These are phyloP conservation scores for Athene cunicularia DNA, from an alignment of 2,113 vertebrate species.

Conservation along the genomic window DNA sequence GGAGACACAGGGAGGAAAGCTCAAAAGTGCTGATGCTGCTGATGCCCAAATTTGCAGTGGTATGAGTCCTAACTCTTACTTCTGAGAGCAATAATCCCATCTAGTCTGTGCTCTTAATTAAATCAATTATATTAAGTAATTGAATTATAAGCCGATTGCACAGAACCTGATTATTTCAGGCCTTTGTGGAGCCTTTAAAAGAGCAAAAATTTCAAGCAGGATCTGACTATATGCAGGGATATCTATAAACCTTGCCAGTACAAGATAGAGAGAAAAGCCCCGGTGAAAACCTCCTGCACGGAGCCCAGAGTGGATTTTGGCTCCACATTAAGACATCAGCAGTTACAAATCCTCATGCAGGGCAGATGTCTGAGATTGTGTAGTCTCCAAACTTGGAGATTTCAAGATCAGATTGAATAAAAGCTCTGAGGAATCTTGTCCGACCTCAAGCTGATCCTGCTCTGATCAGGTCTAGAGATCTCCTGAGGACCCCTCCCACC, in stretches of 20 bases:
- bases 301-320: neutral
- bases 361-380: neutral
- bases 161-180: neutral
- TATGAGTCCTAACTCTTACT: neutral
- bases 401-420: neutral
- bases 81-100: conserved; percentile 4
- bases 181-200: neutral
- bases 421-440: neutral
- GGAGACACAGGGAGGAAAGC: neutral
- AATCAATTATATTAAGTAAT: conserved; percentile 16
- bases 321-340: neutral
- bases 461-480: neutral
- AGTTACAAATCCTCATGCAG: rapidly evolving
- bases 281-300: neutral
- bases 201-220: neutral
- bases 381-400: neutral
- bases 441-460: neutral
- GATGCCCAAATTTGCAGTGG: neutral
- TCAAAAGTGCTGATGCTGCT: neutral
- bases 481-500: neutral
- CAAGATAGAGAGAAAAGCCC: neutral
- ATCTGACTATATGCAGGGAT: neutral
- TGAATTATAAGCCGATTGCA: neutral
- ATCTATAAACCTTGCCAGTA: neutral
- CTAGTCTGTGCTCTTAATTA: neutral